Conservation (phyloP, 1,140 invertebrate species). For the Pseudomyrmex flavicornis region DNA sequence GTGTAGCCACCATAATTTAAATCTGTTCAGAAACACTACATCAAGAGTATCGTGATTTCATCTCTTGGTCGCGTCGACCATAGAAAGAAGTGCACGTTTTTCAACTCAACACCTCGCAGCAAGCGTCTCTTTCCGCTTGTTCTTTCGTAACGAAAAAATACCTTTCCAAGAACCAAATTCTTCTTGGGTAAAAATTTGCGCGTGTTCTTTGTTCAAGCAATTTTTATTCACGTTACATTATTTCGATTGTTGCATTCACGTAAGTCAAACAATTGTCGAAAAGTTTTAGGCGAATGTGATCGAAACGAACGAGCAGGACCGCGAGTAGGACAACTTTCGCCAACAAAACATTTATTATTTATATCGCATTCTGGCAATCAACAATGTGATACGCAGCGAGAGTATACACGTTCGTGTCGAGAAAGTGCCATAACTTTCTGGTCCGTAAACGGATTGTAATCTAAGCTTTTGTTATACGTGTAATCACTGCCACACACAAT, state of each 20-base stretch:
- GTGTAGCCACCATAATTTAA: conserved; percentile 11
- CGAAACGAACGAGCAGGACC: background rate
- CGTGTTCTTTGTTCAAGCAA: background rate
- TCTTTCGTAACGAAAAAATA: too few relatives aligned
- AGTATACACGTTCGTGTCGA: conserved; percentile 35
- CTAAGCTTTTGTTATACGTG: conserved; percentile 43
- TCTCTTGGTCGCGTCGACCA: background rate
- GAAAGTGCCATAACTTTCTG: conserved; percentile 49
- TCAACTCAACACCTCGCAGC: background rate
- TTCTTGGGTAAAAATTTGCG: background rate
- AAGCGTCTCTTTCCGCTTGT: background rate
- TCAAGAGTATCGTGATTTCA: conserved; percentile 20
- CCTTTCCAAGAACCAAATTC: background rate
- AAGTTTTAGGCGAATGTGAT: conserved; percentile 8
- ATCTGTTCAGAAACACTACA: conserved; percentile 23
- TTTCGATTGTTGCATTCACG: background rate
- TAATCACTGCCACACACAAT: conserved; percentile 46
- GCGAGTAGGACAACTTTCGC: background rate
- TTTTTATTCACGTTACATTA: background rate
- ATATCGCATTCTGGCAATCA: conserved; percentile 37
- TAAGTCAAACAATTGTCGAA: background rate
- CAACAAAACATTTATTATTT: conserved; percentile 53
- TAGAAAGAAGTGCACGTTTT: too few relatives aligned
- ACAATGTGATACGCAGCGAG: conserved; percentile 38
- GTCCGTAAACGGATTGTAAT: conserved; percentile 40